Base-by-base conservation (phyloP, 2,888 invertebrate genomes). In the Cheilosia urbana region DNA sequence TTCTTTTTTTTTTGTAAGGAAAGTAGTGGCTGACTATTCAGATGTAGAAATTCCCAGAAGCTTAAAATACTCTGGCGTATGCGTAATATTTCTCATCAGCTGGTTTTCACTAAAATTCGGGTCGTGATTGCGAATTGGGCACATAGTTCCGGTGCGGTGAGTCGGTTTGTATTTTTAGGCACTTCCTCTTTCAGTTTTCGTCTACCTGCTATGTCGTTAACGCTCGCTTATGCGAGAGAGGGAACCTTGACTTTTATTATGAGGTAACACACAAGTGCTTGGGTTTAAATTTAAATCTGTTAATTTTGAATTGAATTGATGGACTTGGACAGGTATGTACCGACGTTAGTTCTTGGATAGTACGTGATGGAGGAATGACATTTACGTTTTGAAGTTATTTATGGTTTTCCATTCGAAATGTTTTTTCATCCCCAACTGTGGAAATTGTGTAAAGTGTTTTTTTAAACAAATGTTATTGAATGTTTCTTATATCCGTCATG, bases 31-130 rank as follows among this genome's bases (percentile, higher is more conserved):
- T 57, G 34, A n/a, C 27, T 47, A 34, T 57, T 30, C 17, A 24
- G 42, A 30, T 45, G 65, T 37, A 27, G 5, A 49, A 27, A 24
- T 13, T 27, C 30, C 13, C n/a, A 24, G 65, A 51, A 60, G 51
- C 3, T 19, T 24, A 27, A 49, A 37, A 17, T 15, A 42, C 72
- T 51, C 51, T 42, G 79, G 58, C 72, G 72, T 72, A 79, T 66
- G 40, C 58, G 79, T 72, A 65, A 51, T 72, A 37, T 72, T 79
- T 78, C 57, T 53, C 69, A 37, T 47, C 53, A 55, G 4, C 19
- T 3, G 34, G 7, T 21, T 47, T 65, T 65, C 63, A 57, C 65
- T 47, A 53, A 62, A 55, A 17, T 62, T 60, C 19, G 15, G 45
- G 30, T 62, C 30, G 27, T 62, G 66, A 24, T 49, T 69, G 49